Evolutionary conservation across 2,113 vertebrate genomes (phyloP).

Genomic region (Rhinolophus sinicus): DNA sequence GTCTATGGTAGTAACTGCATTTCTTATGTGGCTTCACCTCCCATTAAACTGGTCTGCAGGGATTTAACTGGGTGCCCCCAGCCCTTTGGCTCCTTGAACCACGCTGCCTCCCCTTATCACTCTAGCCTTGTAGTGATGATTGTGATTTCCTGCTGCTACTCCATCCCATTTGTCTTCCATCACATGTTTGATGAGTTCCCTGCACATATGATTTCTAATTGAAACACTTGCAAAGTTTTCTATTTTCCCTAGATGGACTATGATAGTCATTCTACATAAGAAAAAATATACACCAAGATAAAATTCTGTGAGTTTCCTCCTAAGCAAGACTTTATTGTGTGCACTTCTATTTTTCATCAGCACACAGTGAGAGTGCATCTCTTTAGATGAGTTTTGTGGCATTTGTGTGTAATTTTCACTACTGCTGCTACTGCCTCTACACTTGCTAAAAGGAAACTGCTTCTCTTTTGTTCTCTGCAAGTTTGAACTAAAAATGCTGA

Average conservation of each 20-base stretch:
- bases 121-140: not conserved
- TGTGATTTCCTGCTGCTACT: not conserved
- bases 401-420: not conserved
- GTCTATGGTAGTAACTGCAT: not conserved
- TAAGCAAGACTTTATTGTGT: not conserved
- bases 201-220: conserved; percentile 1
- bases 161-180: not conserved
- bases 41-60: not conserved
- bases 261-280: not conserved
- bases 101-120: not conserved
- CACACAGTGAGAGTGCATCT: not conserved
- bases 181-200: not conserved
- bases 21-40: not conserved
- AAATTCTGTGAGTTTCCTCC: not conserved
- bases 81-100: too few relatives aligned
- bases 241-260: not conserved
- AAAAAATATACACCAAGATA: not conserved
- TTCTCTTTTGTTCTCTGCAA: not conserved
- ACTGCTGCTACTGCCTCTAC: not conserved
- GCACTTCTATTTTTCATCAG: not conserved
- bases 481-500: not conserved
- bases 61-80: not conserved
- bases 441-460: not conserved
- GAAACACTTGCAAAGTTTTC: not conserved
- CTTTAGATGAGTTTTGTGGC: not conserved